phyloP scores from a whole-genome alignment of 2,113 vertebrate genomes.

The Chinchilla lanigera region DNA sequence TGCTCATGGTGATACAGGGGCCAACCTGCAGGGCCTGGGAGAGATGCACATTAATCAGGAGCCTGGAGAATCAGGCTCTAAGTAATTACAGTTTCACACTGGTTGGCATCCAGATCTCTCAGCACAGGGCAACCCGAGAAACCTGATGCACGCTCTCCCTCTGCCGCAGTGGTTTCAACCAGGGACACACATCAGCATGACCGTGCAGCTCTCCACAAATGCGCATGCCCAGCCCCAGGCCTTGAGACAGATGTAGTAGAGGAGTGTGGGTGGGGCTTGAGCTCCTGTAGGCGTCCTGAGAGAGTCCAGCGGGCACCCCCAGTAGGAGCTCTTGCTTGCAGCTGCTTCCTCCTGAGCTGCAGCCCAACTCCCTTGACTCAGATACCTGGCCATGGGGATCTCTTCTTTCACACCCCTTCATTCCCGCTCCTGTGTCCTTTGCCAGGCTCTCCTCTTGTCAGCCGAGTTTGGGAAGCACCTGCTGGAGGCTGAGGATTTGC shows the following conservation, averaged over 20 bases:
- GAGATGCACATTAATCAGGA: background rate
- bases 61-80: background rate
- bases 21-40: background rate
- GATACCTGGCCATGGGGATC: background rate
- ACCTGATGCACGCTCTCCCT: background rate
- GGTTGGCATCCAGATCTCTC: background rate
- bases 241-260: background rate
- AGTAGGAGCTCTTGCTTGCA: background rate
- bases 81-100: background rate
- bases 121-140: background rate
- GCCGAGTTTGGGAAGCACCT: slow-evolving; percentile 96
- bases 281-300: background rate
- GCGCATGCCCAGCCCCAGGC: background rate
- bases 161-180: background rate
- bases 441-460: slow-evolving; percentile 91
- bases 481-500: slow-evolving; percentile 95
- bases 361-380: background rate
- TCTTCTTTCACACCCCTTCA: background rate
- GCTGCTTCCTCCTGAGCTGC: background rate
- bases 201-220: background rate
- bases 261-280: background rate
- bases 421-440: background rate
- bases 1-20: background rate
- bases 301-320: background rate
- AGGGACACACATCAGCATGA: background rate